Conservation (phyloP, 2,797 vertebrate species). For the Macropus fuliginosus region DNA sequence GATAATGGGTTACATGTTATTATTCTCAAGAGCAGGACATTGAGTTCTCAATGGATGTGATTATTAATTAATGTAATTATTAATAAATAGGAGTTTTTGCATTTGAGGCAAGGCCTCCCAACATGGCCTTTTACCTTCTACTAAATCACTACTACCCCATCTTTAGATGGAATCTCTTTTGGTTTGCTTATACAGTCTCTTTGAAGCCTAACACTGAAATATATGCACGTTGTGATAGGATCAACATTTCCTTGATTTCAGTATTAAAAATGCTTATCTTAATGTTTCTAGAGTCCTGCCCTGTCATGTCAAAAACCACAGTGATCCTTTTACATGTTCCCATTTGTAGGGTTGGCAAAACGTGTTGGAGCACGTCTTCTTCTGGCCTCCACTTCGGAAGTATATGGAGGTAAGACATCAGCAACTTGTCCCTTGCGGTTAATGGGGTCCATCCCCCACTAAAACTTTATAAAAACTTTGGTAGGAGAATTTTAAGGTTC, state of each 20-base stretch:
- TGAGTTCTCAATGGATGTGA: fast-evolving
- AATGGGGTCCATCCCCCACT: fast-evolving
- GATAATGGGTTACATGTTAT: background rate
- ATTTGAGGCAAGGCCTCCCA: background rate
- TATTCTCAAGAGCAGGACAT: background rate
- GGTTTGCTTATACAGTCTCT: background rate
- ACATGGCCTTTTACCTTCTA: background rate
- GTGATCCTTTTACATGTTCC: conserved; percentile 15
- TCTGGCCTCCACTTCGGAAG: conserved; percentile 97
- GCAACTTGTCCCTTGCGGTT: background rate
- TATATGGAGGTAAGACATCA: conserved; percentile 94
- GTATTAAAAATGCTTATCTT: background rate
- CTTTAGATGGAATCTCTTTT: background rate
- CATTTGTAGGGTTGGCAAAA: conserved; percentile 92
- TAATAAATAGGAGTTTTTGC: background rate
- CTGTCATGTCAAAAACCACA: background rate
- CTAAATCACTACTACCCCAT: too few relatives aligned
- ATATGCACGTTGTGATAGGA: background rate
- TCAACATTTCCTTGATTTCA: background rate
- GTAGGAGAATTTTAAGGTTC: background rate
- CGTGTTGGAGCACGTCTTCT: conserved; percentile 97
- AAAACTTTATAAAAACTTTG: background rate
- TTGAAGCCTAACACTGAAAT: background rate
- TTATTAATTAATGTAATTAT: background rate
- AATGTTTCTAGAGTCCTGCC: background rate